Conservation (phyloP, 2,888 invertebrate species). For the Nipponacmea schrenckii region DNA sequence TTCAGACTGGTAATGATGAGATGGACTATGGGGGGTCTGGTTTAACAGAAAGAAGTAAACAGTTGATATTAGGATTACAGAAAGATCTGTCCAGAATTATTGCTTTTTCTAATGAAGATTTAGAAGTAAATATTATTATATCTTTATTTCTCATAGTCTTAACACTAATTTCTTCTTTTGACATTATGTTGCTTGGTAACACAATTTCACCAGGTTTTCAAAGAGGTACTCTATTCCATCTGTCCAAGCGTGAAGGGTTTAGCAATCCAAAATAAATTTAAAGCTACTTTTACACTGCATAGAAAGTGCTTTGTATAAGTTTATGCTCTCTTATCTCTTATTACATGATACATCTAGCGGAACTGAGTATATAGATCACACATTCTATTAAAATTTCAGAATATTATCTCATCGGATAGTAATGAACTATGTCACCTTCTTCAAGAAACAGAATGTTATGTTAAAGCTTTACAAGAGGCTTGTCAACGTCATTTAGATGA, state of each 20-base stretch:
- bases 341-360: no score
- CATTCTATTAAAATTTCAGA: constrained; percentile 32
- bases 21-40: constrained; percentile 41
- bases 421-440: constrained; percentile 43
- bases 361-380: no score
- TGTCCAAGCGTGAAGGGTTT: no score
- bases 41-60: constrained; percentile 35
- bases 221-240: no score
- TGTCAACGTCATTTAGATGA: constrained; percentile 61
- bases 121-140: constrained; percentile 41
- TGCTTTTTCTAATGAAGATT: constrained; percentile 55
- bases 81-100: constrained; percentile 54
- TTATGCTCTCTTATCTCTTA: no score
- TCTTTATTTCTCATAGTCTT: no score
- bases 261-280: no score
- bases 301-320: no score
- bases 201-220: no score
- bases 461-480: constrained; percentile 51
- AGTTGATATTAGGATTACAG: constrained; percentile 42
- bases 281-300: no score
- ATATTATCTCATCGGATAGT: constrained; percentile 40
- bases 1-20: constrained; percentile 43
- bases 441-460: constrained; percentile 47
- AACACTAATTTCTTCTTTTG: no score
- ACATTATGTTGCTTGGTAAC: no score